These are phyloP conservation scores for Brachystomella parvula DNA, from an alignment of 1,140 invertebrate species.

Conservation along the genomic window DNA sequence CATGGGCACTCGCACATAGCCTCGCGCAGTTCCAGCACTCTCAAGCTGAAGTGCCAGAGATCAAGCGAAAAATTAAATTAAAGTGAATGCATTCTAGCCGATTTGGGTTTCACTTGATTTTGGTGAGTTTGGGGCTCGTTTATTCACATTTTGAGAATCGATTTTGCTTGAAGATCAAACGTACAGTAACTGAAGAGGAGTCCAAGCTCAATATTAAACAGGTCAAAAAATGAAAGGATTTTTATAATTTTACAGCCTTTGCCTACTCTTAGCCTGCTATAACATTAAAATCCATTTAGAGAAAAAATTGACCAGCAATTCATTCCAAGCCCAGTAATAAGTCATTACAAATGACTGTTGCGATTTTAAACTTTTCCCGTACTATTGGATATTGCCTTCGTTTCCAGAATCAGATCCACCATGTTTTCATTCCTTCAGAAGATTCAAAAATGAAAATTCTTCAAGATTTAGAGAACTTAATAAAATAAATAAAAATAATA, in stretches of 20 bases:
- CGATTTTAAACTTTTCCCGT: background rate
- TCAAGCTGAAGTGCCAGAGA: too few relatives aligned
- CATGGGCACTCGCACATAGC: too few relatives aligned
- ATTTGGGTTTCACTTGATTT: too few relatives aligned
- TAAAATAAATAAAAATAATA: background rate
- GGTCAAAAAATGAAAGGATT: too few relatives aligned
- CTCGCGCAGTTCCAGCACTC: too few relatives aligned
- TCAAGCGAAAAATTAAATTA: too few relatives aligned
- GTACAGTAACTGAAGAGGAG: too few relatives aligned
- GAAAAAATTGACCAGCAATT: conserved; percentile 8
- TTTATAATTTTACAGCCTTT: background rate
- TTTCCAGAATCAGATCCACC: background rate
- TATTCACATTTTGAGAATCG: too few relatives aligned
- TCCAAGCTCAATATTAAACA: too few relatives aligned
- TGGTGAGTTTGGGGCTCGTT: too few relatives aligned
- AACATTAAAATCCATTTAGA: background rate
- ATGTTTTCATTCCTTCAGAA: background rate
- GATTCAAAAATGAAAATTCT: background rate
- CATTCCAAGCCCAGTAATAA: background rate
- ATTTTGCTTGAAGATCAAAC: too few relatives aligned
- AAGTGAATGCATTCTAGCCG: too few relatives aligned
- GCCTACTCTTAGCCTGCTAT: background rate
- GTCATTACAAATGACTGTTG: background rate
- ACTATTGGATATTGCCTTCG: background rate
- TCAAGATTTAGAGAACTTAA: background rate